These are phyloP conservation scores for Xylocampa areola DNA, from an alignment of 2,888 invertebrate species.

Conservation along the genomic window DNA sequence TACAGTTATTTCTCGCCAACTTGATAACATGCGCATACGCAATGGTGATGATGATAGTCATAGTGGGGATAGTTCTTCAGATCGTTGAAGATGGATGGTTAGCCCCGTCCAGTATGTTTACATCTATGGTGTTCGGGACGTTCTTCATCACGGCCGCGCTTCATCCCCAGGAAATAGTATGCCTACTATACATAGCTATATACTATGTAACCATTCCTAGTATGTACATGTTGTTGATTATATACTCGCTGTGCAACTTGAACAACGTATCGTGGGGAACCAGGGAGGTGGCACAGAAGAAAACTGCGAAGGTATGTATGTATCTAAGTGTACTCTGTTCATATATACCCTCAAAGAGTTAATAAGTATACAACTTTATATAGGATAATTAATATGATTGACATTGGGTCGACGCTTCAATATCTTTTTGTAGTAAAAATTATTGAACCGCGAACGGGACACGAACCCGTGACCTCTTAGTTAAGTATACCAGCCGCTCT, in stretches of 20 bases:
- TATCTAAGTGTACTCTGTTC: background rate
- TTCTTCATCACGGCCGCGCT: slow-evolving; percentile 91
- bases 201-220: slow-evolving; percentile 97
- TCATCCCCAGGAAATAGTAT: slow-evolving; percentile 94
- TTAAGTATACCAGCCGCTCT: no score
- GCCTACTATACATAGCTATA: slow-evolving; percentile 93
- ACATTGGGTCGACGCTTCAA: no score
- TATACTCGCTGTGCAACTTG: slow-evolving; percentile 97
- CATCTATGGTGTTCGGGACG: slow-evolving; percentile 92
- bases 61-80: slow-evolving; percentile 94
- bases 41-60: slow-evolving; percentile 96
- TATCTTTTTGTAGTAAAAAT: no score
- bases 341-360: background rate
- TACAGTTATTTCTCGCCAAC: slow-evolving; percentile 92
- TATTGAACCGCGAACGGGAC: no score
- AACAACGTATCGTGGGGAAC: slow-evolving; percentile 99
- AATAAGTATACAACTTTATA: no score
- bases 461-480: no score
- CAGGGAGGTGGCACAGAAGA: slow-evolving; percentile 92
- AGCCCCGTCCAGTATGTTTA: slow-evolving; percentile 96
- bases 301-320: slow-evolving; percentile 74
- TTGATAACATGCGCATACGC: slow-evolving; percentile 94
- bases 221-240: slow-evolving; percentile 97
- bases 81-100: slow-evolving; percentile 94
- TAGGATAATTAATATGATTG: no score